Evolutionary conservation across 1,140 invertebrate species (phyloP), one percentile per base, ranked within the genome.

Genomic region (Cyrtorhinus lividipennis): DNA sequence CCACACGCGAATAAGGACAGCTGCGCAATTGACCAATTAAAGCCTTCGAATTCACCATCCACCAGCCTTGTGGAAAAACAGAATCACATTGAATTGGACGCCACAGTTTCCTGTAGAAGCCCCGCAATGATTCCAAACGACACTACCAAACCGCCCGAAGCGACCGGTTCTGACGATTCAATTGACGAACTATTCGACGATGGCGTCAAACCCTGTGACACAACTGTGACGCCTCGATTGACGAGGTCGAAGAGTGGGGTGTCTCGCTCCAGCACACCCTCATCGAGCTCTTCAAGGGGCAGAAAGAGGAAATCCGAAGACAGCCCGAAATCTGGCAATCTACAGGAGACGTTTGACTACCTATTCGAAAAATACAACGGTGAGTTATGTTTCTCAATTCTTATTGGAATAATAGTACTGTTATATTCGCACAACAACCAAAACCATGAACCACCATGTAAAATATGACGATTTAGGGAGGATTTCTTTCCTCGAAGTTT

Each of bases 311-410:
- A 62, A 57, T 10, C 46, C 13, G 2, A 25, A 1, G 5, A 5
- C 18, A 61, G 12, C 22, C 13, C 30, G 23, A 45, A 38, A 44
- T 20, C 1, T 25, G 24, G 20, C 8, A 56, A 56, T 30, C 38
- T 62, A 26, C 44, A 56, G 23, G 22, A 62, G 57, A 56, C 23
- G 13, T 56, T 62, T 18, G 53, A 56, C 38, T 44, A 62, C n/a
- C 27, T 56, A 12, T 62, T 62, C 57, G 62, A 62, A 22, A 38
- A 30, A 20, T 27, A 62, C 12, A 25, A 45, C 38, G 62, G 62
- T 62, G 57, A 57, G 13, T 22, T 57, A n/a, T n/a, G n/a, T n/a
- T n/a, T n/a, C n/a, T n/a, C 46, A 48, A 20, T 48, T 48, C 23
- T 48, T 48, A n/a, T n/a, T n/a, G n/a, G n/a, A n/a, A n/a, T n/a